Conservation (phyloP, 2,888 invertebrate genomes). For the Cantharis rustica region DNA sequence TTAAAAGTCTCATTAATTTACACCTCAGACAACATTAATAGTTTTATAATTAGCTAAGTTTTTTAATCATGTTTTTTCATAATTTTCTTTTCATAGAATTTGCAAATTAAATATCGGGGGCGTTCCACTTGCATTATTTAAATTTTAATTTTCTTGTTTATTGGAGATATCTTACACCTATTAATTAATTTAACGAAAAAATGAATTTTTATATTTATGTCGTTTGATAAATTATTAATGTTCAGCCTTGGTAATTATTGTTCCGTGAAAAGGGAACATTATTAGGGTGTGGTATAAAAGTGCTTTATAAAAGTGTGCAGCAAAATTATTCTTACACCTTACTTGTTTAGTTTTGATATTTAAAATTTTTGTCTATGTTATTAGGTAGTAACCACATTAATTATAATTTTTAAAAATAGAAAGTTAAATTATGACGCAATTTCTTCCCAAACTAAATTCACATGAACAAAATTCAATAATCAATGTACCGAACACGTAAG, state of each 20-base stretch:
- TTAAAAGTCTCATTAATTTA: neutral
- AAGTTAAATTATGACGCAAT: neutral
- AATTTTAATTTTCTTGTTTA: neutral
- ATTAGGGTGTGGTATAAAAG: neutral
- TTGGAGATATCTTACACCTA: neutral
- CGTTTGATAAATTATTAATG: conserved; percentile 1
- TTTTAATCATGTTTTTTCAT: neutral
- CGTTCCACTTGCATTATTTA: neutral
- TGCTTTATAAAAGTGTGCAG: neutral
- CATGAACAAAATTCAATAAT: neutral
- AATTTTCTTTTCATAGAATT: neutral
- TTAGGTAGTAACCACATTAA: neutral
- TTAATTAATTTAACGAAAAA: neutral
- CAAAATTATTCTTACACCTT: neutral
- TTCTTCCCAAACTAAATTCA: neutral
- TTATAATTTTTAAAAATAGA: neutral
- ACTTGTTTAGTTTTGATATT: neutral
- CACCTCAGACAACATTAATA: neutral
- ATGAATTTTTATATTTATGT: neutral
- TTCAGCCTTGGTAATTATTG: conserved; percentile 2
- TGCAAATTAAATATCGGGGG: neutral
- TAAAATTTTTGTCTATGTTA: neutral
- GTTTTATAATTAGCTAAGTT: neutral
- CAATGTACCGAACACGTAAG: neutral
- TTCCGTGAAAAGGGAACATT: conserved; percentile 1